Evolutionary conservation across 1,140 invertebrate genomes (phyloP).

Genomic region (Pseudomyrmex pallidus): DNA sequence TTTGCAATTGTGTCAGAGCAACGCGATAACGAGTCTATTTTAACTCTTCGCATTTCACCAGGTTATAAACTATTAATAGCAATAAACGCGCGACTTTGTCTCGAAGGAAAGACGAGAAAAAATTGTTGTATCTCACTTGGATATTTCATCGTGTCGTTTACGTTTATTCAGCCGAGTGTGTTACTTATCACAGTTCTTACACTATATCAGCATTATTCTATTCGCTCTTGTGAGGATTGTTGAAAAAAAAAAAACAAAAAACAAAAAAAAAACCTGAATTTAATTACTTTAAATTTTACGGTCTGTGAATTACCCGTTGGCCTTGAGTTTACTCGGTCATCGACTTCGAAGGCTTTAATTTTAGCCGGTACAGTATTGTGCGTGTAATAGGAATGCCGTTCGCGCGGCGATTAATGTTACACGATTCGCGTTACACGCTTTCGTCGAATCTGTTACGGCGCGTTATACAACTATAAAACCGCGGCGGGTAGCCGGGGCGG

Average conservation of each 20-base stretch:
- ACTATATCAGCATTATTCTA: constrained; percentile 22
- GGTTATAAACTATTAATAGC: background rate
- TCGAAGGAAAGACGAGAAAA: background rate
- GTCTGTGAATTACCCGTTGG: constrained; percentile 4
- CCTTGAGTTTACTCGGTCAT: constrained; percentile 24
- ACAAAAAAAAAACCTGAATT: background rate
- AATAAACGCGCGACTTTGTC: too few species aligned
- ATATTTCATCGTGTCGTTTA: background rate
- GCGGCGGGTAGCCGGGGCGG: background rate
- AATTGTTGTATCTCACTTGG: background rate
- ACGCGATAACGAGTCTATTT: constrained; percentile 8
- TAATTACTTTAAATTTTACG: constrained; percentile 54
- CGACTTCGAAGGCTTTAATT: constrained; percentile 29
- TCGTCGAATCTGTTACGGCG: background rate
- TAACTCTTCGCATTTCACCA: background rate
- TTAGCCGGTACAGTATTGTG: too few species aligned
- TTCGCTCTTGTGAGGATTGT: constrained; percentile 2
- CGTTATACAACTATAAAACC: constrained; percentile 17
- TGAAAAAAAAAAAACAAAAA: background rate
- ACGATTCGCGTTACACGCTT: constrained; percentile 30
- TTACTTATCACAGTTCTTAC: constrained; percentile 4
- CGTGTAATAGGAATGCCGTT: background rate
- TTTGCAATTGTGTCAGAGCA: constrained; percentile 13
- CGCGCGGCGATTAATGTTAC: background rate
- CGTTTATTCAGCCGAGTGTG: background rate